These are phyloP conservation scores for Heliangelus exortis DNA, from an alignment of 2,797 vertebrate species.

Conservation along the genomic window DNA sequence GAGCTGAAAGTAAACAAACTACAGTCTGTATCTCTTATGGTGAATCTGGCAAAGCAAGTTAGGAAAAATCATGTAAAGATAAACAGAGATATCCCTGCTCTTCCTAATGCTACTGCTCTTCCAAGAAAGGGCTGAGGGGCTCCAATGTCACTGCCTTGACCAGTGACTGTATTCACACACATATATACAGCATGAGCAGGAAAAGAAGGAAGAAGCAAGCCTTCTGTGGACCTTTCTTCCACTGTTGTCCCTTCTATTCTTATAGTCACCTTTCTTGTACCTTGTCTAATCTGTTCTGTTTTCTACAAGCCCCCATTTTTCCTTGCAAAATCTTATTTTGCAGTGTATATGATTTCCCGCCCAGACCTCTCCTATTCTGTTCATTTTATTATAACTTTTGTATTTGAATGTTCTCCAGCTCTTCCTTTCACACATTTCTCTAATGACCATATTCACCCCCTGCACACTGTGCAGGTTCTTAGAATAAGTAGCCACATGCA, in stretches of 20 bases:
- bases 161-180: not conserved
- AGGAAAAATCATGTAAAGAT: not conserved
- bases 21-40: not conserved
- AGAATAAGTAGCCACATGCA: not conserved
- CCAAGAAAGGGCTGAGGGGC: not conserved
- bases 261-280: not conserved
- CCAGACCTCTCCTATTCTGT: not conserved
- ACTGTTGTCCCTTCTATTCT: not conserved
- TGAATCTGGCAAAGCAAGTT: not conserved
- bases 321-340: not conserved
- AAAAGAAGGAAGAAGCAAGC: not conserved
- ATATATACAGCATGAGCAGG: not conserved
- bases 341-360: too few relatives aligned
- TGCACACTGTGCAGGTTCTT: not conserved
- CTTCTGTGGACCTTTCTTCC: not conserved
- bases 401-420: not conserved
- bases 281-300: not conserved
- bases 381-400: not conserved
- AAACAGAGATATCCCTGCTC: not conserved
- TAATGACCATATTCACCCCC: not conserved
- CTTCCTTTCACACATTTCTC: not conserved
- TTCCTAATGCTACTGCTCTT: not conserved
- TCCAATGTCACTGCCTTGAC: accelerated
- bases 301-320: not conserved
- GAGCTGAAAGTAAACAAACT: not conserved